Percentiles rank a stretch among this genome's conserved stretches.
phyloP scores from a whole-genome alignment of 2,797 vertebrate genomes.

The Podargus strigoides region DNA sequence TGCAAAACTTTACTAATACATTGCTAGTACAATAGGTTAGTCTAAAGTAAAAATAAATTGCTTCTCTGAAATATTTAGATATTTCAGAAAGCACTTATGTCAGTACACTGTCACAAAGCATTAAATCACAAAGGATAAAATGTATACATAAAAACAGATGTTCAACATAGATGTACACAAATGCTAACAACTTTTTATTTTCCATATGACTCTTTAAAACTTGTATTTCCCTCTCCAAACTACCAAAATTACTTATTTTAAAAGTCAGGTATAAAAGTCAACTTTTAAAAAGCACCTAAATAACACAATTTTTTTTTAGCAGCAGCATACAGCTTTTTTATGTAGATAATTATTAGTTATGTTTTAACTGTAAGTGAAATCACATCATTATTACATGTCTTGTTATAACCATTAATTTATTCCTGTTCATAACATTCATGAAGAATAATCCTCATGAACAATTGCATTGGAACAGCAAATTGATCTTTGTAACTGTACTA shows the following conservation, averaged over 20 bases:
- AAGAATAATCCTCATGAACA: not conserved
- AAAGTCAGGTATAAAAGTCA: not conserved
- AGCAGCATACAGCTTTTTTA: not conserved
- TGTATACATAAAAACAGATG: not conserved
- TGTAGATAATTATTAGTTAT: not conserved
- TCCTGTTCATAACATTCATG: conserved; percentile 17
- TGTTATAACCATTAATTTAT: not conserved
- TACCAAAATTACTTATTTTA: not conserved
- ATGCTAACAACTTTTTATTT: not conserved
- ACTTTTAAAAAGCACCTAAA: not conserved
- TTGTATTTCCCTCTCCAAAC: not conserved
- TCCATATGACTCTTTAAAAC: not conserved
- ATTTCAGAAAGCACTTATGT: not conserved
- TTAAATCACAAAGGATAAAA: not conserved
- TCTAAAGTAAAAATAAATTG: not conserved
- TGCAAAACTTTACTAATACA: not conserved
- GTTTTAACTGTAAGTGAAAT: conserved; percentile 28
- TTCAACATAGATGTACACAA: not conserved
- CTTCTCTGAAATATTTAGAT: not conserved
- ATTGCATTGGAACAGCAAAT: conserved; percentile 25
- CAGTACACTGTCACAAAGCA: not conserved
- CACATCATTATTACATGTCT: conserved; percentile 7
- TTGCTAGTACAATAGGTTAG: not conserved
- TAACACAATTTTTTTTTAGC: not conserved
- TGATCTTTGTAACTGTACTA: conserved; percentile 1